Percentiles rank a stretch among this genome's conserved stretches.
These are phyloP conservation scores for Ochotona princeps DNA, from an alignment of 2,113 vertebrate species.

Conservation along the genomic window DNA sequence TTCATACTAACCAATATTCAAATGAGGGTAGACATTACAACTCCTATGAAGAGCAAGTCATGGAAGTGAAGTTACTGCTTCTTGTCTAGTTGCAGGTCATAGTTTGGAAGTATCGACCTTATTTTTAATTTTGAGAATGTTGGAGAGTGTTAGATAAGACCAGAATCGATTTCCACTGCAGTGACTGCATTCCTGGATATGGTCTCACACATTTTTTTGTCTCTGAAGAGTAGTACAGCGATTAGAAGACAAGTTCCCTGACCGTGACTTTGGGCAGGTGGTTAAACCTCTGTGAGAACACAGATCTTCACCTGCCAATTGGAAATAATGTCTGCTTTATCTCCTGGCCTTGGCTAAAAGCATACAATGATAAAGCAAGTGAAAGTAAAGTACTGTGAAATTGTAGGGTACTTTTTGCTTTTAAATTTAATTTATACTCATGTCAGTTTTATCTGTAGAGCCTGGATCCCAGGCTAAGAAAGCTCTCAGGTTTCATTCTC, in stretches of 20 bases:
- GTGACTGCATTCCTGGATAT: not conserved
- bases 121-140: too few relatives aligned
- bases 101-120: too few relatives aligned
- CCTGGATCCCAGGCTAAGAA: not conserved
- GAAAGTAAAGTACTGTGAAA: not conserved
- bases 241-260: not conserved
- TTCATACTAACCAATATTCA: too few relatives aligned
- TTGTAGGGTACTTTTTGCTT: constrained; percentile 32
- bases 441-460: not conserved
- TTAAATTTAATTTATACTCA: constrained; percentile 50
- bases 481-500: not conserved
- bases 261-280: not conserved
- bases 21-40: too few relatives aligned
- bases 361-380: not conserved
- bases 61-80: too few relatives aligned
- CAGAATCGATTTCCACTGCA: not conserved
- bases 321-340: not conserved
- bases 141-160: too few relatives aligned
- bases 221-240: not conserved
- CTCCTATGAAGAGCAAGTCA: too few relatives aligned
- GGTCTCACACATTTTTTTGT: not conserved
- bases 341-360: not conserved
- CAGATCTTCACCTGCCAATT: not conserved
- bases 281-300: not conserved
- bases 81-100: too few relatives aligned